Percentiles rank a stretch among this genome's conserved stretches.
phyloP scores from a whole-genome alignment of 1,140 invertebrate genomes.

The Ctenoplectra terminalis region DNA sequence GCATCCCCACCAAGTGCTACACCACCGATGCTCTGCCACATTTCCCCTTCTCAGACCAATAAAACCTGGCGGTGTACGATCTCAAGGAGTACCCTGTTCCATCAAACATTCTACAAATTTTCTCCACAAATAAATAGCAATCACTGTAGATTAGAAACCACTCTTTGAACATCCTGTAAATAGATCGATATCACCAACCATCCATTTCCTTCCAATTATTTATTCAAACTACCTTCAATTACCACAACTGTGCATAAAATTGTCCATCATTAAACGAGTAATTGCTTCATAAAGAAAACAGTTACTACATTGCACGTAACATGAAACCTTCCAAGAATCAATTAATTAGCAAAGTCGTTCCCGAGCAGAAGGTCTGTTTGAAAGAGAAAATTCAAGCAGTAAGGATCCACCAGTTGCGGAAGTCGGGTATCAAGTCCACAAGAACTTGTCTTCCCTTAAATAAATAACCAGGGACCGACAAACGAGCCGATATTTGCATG shows the following conservation, averaged over 20 bases:
- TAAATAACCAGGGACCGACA: neutral
- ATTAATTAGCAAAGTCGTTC: neutral
- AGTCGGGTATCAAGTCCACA: neutral
- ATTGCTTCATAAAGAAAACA: too few species aligned
- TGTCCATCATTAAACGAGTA: neutral
- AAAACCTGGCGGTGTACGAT: constrained; percentile 7
- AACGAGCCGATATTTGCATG: neutral
- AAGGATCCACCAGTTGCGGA: constrained; percentile 8
- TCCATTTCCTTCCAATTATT: too few species aligned
- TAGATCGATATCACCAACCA: neutral
- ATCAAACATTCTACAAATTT: neutral
- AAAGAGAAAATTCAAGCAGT: neutral
- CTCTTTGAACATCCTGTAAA: neutral
- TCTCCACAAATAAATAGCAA: neutral
- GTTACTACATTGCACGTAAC: neutral
- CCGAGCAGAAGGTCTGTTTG: neutral
- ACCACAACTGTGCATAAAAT: neutral
- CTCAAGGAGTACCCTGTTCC: neutral
- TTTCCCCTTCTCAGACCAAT: constrained; percentile 8
- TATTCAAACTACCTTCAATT: neutral
- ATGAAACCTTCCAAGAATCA: neutral
- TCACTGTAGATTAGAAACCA: neutral
- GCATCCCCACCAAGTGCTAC: constrained; percentile 2
- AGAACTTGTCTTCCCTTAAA: neutral
- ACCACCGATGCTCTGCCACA: neutral